Base-by-base conservation (phyloP, 1,140 invertebrate genomes). In the Drepana arcuata region DNA sequence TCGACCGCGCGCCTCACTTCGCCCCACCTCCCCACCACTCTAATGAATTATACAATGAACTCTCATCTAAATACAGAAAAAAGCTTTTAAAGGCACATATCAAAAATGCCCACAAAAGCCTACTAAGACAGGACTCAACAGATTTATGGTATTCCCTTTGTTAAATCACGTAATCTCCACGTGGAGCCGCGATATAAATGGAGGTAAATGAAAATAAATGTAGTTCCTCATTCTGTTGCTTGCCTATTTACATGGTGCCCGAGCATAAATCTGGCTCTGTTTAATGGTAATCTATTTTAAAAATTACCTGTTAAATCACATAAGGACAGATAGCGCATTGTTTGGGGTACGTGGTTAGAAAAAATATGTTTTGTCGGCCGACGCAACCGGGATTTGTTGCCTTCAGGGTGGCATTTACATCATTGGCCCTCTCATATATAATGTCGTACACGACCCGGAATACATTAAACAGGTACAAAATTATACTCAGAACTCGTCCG, bases 51-150 rank as follows among this genome's bases (percentile, higher is more conserved):
- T 71, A 82, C 74, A 82, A 82, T 79, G 74, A 79, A 79, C 63
- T 75, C 74, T 82, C 78, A 82, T 82, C 74, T 82, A 79, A 79
- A 82, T 82, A 82, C 78, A 82, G 74, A 82, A 82, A 82, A 82
- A 82, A 82, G 74, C 78, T 82, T 82, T 82, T 82, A 82, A 75
- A 82, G 74, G 78, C 78, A 82, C 74, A 79, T 79, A 81, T 82
- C 78, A 82, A 82, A 80, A 82, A 75, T 82, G 60, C 74, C 71
- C 69, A 81, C 77, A 77, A 74, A 65, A 78, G 77, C 74, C 69
- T 81, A 75, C 77, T 79, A 78, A 79, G 74, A 82, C 77, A 75
- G 74, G 63, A 65, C 64, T 53, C 47, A 14, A 48, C 53, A 75
- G 78, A 82, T 82, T 82, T 82, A 82, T 82, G 60, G 62, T 66